Base-by-base conservation (phyloP, 1,140 invertebrate species). In the Aricia agestis region DNA sequence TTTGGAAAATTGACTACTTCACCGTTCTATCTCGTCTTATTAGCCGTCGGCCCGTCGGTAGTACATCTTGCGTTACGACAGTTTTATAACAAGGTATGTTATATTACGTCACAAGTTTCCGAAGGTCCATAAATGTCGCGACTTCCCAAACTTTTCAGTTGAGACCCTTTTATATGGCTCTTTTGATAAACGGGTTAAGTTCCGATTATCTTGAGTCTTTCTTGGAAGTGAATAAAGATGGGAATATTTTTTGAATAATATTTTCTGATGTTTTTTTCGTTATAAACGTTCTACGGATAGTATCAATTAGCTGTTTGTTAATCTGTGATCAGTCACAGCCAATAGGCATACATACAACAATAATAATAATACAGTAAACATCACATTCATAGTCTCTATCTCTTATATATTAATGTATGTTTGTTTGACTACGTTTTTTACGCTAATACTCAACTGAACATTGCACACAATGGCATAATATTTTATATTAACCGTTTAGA, bases 171-270 rank as follows among this genome's bases (percentile, higher is more conserved):
- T 52, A 52, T 52, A 52, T 52, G 10, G 45, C 45, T 52, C 45
- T 52, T 52, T 52, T 52, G 45, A 52, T 52, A 52, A 52, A 52
- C 45, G 45, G 45, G 10, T 52, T 52, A 52, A 52, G 63, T 66
- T 66, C 17, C 36, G 66, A 18, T 42, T 45, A 52, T 52, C 42
- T 68, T 25, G 25, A 57, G 11, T 6, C 41, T 18, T 19, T 19
- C 6, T 25, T 52, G 42, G 41, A n/a, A n/a, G 41, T 6, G n/a
- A 31, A 41, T 68, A 32, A 68, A 42, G 19, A 45, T 52, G 11
- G 25, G 11, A 52, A 52, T 15, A 52, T 52, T 52, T 52, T 52
- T 45, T 6, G 42, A 45, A 45, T 45, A n/a, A 45, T 32, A 32
- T 32, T 32, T 32, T 32, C 6, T 32, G 2, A 32, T 3, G 32